Evolutionary conservation across 1,140 invertebrate genomes (phyloP), one percentile per base, ranked within the genome.

Genomic region (Tetragonula clypearis): DNA sequence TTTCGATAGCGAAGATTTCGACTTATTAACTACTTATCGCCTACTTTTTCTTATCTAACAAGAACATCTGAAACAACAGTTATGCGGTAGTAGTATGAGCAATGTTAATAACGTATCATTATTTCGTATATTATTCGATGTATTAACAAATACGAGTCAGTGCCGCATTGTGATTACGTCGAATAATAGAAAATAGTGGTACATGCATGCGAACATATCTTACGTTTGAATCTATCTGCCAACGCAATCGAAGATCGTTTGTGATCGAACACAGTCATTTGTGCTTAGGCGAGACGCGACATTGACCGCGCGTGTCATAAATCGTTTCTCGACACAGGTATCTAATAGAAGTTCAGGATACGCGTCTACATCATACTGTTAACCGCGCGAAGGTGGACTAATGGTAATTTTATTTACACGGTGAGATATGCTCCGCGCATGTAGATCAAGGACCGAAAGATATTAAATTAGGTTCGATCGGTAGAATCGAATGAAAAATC

Each of bases 331-430:
- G 56, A 60, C 2, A 58, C 9, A 12, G 55, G 55, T 62, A 60
- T 69, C 78, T 83, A 83, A 69, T 83, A 66, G 30, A 69, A 78
- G 77, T 55, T 77, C 58, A 69, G 19, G 66, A 76, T 79, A 66
- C n/a, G 55, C 65, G 26, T 30, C 49, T 88, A 85, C 79, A 55
- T 88, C 87, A 79, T 56, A 26, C n/a, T 58, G 71, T 84, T 79
- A 58, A 58, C 23, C 14, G 17, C 17, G 19, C 74, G 41, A 17
- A 41, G 53, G 23, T 26, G 12, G 62, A 56, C 73, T 77, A 21
- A 66, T 30, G 21, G 21, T 56, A 30, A 30, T 76, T 78, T 78
- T 49, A 21, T 78, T 78, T 56, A 26, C 41, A 41, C 9, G 26
- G n/a, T 65, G 60, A 41, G 53, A n/a, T 65, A 65, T n/a, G 30